Base-by-base conservation (phyloP, 2,797 vertebrate genomes). In the Salarias fasciatus region DNA sequence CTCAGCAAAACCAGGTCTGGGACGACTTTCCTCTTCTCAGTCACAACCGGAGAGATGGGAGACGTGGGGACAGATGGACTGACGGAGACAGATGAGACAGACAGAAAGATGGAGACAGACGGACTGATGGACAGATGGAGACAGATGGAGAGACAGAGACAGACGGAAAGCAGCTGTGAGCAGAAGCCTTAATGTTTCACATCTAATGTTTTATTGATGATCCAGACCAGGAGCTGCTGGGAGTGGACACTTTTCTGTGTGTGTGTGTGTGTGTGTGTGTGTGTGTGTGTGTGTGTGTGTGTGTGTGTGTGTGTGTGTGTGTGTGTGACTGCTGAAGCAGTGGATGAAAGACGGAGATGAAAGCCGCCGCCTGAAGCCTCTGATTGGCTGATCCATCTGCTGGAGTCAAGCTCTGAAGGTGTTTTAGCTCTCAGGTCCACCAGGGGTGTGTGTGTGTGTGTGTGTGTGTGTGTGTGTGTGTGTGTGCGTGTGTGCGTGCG, bases 181-280 rank as follows among this genome's bases (percentile, higher is more conserved):
- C n/a, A n/a, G 81, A 66, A 62, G 66, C 55, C 80, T 91, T 86
- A 91, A 92, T 92, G 89, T 90, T 92, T 92, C 80, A 90, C 48
- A 80, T 73, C 59, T 72, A 75, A 88, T 91, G 84, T 78, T 91
- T 90, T 89, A 90, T 91, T 89, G n/a, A n/a, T n/a, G n/a, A n/a
- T n/a, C n/a, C 78, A 92, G 91, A 67, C 43, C 58, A 18, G 11
- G 44, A 50, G 66, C 52, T 33, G 80, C 72, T 74, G 81, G 71
- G 83, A 73, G 83, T 70, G 80, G n/a, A n/a, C n/a, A n/a, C n/a
- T n/a, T n/a, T 83, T 86, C 76, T 63, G 82, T 82, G 80, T 78
- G 75, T 80, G 68, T 65, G 80, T 41, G 46, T 33, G 36, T 54
- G 57, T 36, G 36, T 54, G 46, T 28, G n/a, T n/a, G n/a, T n/a